These are phyloP conservation scores for Tribolium madens DNA, from an alignment of 1,140 invertebrate genomes.

Conservation along the genomic window DNA sequence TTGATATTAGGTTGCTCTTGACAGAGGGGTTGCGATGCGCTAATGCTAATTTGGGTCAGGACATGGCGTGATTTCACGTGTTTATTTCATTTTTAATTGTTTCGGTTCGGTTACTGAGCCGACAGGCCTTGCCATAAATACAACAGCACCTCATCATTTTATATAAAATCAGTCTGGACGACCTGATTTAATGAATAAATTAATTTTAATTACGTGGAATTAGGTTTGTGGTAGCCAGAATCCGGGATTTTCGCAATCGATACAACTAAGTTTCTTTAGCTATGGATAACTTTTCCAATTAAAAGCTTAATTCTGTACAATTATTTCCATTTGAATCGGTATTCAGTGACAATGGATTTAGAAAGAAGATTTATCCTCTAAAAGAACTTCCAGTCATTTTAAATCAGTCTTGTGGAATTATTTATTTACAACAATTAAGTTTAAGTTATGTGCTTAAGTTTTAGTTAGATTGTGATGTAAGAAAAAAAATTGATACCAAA, in stretches of 20 bases:
- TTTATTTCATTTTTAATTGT: not conserved
- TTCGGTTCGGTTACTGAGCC: conserved; percentile 5
- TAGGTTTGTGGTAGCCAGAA: not conserved
- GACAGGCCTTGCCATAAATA: not conserved
- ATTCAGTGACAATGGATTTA: not conserved
- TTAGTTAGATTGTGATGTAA: no score
- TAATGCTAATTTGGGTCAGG: not conserved
- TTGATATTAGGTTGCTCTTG: conserved; percentile 16
- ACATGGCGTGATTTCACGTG: not conserved
- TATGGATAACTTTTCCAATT: conserved; percentile 17
- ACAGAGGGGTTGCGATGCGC: not conserved
- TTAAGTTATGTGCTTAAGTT: no score
- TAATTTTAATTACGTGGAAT: not conserved
- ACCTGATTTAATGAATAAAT: conserved; percentile 8
- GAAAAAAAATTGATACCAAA: no score
- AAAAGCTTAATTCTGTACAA: conserved; percentile 21
- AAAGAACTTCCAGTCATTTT: no score
- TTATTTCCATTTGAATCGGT: conserved; percentile 1
- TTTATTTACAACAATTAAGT: no score
- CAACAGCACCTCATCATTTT: not conserved
- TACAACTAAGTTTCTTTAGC: not conserved
- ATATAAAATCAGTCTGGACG: not conserved
- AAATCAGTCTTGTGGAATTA: no score
- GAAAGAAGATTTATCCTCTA: not conserved
- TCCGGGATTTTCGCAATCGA: not conserved